Evolutionary conservation across 1,140 invertebrate genomes (phyloP).

Genomic region (Oppia nitens): DNA sequence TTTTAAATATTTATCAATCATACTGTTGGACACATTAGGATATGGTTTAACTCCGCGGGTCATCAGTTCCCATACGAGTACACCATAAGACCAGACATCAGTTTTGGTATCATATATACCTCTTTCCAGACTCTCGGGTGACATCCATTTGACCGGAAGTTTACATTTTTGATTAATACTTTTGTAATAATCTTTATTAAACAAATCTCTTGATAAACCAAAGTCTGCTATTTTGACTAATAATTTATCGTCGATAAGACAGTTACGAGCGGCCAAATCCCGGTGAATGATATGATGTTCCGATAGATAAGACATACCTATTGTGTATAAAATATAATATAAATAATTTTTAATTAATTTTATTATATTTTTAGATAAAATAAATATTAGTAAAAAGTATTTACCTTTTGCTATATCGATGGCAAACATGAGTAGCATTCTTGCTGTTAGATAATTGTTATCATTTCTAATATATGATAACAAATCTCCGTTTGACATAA

Average conservation of each 20-base stretch:
- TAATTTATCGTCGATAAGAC: constrained; percentile 61
- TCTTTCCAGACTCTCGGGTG: constrained; percentile 63
- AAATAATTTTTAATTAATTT: too few species aligned
- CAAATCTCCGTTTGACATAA: constrained; percentile 9
- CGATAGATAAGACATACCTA: constrained; percentile 78
- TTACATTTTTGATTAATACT: constrained; percentile 84
- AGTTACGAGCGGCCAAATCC: constrained; percentile 59
- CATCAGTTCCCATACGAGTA: constrained; percentile 61
- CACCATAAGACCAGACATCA: constrained; percentile 64
- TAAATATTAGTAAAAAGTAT: not conserved
- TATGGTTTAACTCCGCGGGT: constrained; percentile 63
- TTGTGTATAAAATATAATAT: too few species aligned
- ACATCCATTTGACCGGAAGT: constrained; percentile 97
- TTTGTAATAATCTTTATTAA: constrained; percentile 24
- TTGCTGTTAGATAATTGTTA: not conserved
- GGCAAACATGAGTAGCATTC: not conserved
- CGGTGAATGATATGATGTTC: constrained; percentile 59
- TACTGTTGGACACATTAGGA: constrained; percentile 41
- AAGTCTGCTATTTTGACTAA: constrained; percentile 69
- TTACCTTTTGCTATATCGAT: constrained; percentile 1
- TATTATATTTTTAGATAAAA: not conserved
- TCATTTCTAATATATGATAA: not conserved
- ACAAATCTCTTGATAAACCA: constrained; percentile 43
- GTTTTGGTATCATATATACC: constrained; percentile 41
- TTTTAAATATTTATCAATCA: constrained; percentile 42